A percentile compares a stretch with the other conserved stretches of the same genome.
These are phyloP conservation scores for Sialis lutaria DNA, from an alignment of 2,888 invertebrate genomes.

Conservation along the genomic window DNA sequence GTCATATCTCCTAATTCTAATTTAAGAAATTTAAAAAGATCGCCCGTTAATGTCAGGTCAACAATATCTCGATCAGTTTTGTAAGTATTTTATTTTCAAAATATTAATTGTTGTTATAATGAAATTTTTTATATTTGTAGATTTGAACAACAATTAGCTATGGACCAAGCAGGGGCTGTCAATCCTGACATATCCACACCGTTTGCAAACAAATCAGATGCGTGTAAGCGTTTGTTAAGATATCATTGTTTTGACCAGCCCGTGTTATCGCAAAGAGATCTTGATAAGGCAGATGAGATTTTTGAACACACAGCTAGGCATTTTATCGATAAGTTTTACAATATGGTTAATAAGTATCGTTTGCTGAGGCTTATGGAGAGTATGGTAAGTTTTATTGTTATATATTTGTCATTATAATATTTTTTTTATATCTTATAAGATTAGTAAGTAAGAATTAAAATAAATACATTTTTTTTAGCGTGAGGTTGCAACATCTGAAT, in stretches of 20 bases:
- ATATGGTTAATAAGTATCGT: constrained; percentile 56
- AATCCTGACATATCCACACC: constrained; percentile 57
- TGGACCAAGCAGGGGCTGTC: constrained; percentile 55
- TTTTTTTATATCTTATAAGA: neutral
- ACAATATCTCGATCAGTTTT: constrained; percentile 1
- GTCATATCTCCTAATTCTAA: constrained; percentile 17
- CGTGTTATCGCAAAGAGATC: constrained; percentile 40
- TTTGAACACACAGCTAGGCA: constrained; percentile 49
- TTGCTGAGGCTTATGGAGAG: constrained; percentile 58
- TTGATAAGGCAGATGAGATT: constrained; percentile 49
- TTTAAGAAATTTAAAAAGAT: constrained; percentile 13
- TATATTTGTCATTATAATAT: neutral
- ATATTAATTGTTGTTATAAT: neutral
- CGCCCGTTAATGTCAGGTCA: constrained; percentile 18
- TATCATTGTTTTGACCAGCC: constrained; percentile 62
- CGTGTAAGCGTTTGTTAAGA: constrained; percentile 53
- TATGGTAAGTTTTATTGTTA: constrained; percentile 38
- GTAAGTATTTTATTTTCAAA: neutral
- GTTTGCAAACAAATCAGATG: constrained; percentile 52
- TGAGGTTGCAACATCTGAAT: constrained; percentile 53
- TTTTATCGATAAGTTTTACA: constrained; percentile 48
- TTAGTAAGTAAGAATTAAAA: neutral
- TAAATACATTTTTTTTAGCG: constrained; percentile 29
- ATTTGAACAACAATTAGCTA: constrained; percentile 54
- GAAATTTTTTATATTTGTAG: constrained; percentile 24